Evolutionary conservation across 2,113 vertebrate genomes (phyloP).

Genomic region (Phrynocephalus versicolor): DNA sequence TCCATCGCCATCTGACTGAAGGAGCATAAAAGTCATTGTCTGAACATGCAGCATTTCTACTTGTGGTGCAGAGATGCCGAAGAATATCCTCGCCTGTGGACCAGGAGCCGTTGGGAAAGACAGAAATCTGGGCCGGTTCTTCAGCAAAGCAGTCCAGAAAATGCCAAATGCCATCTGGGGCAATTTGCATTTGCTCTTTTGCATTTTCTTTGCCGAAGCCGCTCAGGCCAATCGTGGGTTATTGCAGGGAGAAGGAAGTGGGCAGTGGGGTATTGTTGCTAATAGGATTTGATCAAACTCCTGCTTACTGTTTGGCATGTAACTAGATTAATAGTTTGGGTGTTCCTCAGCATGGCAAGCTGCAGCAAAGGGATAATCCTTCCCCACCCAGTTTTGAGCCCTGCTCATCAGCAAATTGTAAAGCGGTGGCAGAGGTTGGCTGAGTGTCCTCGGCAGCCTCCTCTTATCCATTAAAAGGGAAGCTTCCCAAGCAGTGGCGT

Average conservation of each 20-base stretch:
- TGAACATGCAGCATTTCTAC: background rate
- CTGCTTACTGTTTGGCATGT: slow-evolving; percentile 49
- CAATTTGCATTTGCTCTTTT: slow-evolving; percentile 29
- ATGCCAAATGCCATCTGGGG: background rate
- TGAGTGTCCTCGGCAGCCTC: slow-evolving; percentile 19
- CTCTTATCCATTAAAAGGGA: slow-evolving; percentile 60
- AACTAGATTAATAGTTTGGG: slow-evolving; percentile 57
- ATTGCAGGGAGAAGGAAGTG: slow-evolving; percentile 18
- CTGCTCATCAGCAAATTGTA: slow-evolving; percentile 37
- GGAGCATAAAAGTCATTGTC: background rate
- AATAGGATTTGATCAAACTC: slow-evolving; percentile 66
- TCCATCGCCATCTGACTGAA: background rate
- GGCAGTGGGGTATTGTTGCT: slow-evolving; percentile 46
- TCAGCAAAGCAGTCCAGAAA: background rate
- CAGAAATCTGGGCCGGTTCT: no score
- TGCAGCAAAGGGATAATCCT: slow-evolving; percentile 43
- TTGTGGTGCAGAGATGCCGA: background rate
- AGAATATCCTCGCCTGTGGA: background rate
- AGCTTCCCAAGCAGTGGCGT: slow-evolving; percentile 46
- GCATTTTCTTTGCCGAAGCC: slow-evolving; percentile 13
- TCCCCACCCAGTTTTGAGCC: slow-evolving; percentile 51
- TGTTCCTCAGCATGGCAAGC: slow-evolving; percentile 55
- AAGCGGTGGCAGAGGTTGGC: slow-evolving; percentile 48
- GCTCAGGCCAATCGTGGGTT: slow-evolving; percentile 24
- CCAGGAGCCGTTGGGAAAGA: background rate